These are phyloP conservation scores for Poeciliopsis presidionis DNA, from an alignment of 2,797 vertebrate species.

Conservation along the genomic window DNA sequence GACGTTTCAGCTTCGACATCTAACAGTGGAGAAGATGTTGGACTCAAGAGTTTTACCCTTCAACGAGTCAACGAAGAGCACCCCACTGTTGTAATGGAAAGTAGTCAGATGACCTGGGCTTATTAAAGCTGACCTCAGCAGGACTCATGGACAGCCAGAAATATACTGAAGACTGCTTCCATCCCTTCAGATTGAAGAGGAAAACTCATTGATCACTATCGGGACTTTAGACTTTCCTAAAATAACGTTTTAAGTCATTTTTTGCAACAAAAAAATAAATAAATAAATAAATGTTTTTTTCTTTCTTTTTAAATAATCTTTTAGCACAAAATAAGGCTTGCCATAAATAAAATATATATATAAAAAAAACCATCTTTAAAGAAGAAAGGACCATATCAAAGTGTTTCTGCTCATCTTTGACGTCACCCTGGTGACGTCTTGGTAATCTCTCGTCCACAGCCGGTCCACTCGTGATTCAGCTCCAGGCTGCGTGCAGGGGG, in stretches of 20 bases:
- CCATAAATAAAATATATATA: no score
- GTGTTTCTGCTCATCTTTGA: not conserved
- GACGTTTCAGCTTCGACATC: not conserved
- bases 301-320: no score
- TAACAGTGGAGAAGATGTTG: not conserved
- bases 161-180: not conserved
- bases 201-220: not conserved
- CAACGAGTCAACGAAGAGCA: not conserved
- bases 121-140: not conserved
- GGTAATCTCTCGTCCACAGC: conserved; percentile 2
- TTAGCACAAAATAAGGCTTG: no score
- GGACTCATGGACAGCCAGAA: not conserved
- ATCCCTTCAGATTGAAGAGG: not conserved
- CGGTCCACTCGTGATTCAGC: conserved; percentile 15
- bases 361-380: no score
- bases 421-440: conserved; percentile 9
- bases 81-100: not conserved
- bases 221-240: not conserved
- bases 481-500: conserved; percentile 22
- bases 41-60: not conserved
- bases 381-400: not conserved
- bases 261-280: no score
- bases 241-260: no score
- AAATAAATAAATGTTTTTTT: no score
- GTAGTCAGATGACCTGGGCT: not conserved